Conservation (phyloP, 2,888 invertebrate species). For the Acanthoscelides obtectus region DNA sequence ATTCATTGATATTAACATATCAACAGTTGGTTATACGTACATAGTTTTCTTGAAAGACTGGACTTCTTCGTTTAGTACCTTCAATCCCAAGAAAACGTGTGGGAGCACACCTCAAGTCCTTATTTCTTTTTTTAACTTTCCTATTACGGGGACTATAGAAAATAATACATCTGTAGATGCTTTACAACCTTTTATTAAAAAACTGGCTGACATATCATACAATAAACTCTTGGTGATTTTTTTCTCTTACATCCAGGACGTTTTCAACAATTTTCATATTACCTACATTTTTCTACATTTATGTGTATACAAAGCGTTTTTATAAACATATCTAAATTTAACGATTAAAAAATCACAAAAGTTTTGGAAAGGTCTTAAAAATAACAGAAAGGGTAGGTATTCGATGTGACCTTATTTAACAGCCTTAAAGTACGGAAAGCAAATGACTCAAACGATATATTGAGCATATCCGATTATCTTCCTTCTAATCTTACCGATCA, state of each 20-base stretch:
- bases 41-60: too few relatives aligned
- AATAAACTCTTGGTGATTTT: not conserved
- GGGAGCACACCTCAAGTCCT: too few relatives aligned
- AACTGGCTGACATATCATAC: not conserved
- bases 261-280: not conserved
- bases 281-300: not conserved
- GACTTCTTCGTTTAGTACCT: too few relatives aligned
- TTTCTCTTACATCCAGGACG: not conserved
- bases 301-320: not conserved
- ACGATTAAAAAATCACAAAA: not conserved
- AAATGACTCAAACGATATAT: not conserved
- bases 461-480: not conserved
- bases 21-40: too few relatives aligned
- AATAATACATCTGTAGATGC: not conserved
- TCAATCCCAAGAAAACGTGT: too few relatives aligned
- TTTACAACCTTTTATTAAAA: not conserved
- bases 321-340: not conserved
- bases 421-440: not conserved
- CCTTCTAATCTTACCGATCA: too few relatives aligned
- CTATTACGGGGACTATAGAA: too few relatives aligned
- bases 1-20: too few relatives aligned
- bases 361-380: not conserved
- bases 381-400: not conserved
- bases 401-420: not conserved
- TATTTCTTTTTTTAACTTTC: too few relatives aligned